A percentile compares a stretch with the other conserved stretches of the same genome.
phyloP scores from a whole-genome alignment of 2,797 vertebrate genomes.

The Enteromius anoplus region DNA sequence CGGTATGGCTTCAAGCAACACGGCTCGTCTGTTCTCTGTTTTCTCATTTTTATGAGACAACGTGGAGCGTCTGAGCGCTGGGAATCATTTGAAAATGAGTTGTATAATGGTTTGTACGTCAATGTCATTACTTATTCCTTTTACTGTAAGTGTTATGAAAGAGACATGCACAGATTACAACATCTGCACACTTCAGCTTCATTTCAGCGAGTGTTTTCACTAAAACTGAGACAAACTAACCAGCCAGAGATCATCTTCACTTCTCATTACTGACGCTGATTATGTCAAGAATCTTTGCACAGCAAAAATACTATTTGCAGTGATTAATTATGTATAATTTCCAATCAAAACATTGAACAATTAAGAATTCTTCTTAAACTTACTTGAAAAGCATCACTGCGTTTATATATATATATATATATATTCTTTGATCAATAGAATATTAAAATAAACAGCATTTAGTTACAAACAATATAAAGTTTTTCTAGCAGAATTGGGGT shows the following conservation, averaged over 20 bases:
- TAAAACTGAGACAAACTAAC: neutral
- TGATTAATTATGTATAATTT: too few species aligned
- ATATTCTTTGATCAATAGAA: too few species aligned
- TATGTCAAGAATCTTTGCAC: neutral
- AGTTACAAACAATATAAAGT: too few species aligned
- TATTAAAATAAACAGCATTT: too few species aligned
- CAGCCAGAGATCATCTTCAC: neutral
- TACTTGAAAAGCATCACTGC: neutral
- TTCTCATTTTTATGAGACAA: neutral
- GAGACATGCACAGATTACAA: neutral
- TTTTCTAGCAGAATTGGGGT: too few species aligned
- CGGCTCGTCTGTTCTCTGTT: neutral
- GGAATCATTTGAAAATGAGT: slow-evolving; percentile 6
- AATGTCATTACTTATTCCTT: slow-evolving; percentile 12
- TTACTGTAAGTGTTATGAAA: slow-evolving; percentile 15
- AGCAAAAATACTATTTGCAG: neutral
- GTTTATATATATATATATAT: too few species aligned
- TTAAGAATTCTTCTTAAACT: neutral
- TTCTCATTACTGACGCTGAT: neutral
- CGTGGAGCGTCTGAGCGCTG: neutral
- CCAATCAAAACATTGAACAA: neutral
- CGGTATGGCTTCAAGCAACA: neutral
- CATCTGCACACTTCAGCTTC: neutral
- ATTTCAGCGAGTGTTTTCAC: neutral
- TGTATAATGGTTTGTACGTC: neutral